Evolutionary conservation across 2,113 vertebrate species (phyloP), one percentile per base, ranked within the genome.

Genomic region (Glaucidium brasilianum): DNA sequence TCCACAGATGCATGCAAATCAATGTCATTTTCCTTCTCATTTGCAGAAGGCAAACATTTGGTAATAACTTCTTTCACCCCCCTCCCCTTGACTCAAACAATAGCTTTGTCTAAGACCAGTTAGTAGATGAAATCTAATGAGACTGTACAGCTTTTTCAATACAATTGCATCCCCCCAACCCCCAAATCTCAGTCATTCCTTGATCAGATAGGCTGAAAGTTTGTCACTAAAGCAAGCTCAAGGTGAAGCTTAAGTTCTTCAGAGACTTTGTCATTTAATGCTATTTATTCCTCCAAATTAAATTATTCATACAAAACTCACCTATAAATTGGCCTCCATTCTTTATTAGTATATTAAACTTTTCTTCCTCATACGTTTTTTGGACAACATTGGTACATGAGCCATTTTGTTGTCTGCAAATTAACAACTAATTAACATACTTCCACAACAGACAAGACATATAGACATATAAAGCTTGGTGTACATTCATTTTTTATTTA

Each of bases 21-120:
- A 85, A 4, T 92, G 64, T 52, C 4, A 93, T 91, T 87, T 82
- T 55, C 67, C 18, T 41, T 62, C 66, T 85, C 62, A 59, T 91
- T 85, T 92, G 66, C 59, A 88, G 74, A 90, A 93, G 55, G 14
- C 50, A 92, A 95, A 92, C 21, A 73, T 85, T 97, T 91, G 86
- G 60, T 91, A 87, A 75, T 75, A 91, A 45, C 45, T 69, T 72
- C 32, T 90, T 79, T 79, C 34, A 22, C 23, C 5, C 3, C 8
- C 39, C 5, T 3, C 8, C 39, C 37, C 58, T 41, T 15, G 16
- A 90, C 32, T 95, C 37, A 77, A 76, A 88, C 62, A 90, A 50
- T 63, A 52, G 50, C 29, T 95, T 91, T 79, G 59, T 69, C 20
- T 47, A 47, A 94, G 59, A 76, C 6, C 18, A 19, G 21, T 52